Evolutionary conservation across 2,888 invertebrate species (phyloP), one percentile per base, ranked within the genome.

Genomic region (Dynastes hyllus): DNA sequence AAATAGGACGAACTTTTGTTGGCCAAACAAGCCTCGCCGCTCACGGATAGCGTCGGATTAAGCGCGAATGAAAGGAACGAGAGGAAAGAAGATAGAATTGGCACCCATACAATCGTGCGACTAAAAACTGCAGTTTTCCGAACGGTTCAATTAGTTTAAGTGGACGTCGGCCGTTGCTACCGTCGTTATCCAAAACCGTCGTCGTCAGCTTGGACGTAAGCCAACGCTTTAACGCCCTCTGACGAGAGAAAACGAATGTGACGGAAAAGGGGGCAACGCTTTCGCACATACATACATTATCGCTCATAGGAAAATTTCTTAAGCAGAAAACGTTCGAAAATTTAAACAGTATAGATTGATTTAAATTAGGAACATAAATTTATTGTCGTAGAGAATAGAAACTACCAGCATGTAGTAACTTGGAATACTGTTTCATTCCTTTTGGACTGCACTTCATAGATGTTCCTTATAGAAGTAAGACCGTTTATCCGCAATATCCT

Each of bases 81-180:
- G 55, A 58, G 6, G 9, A 9, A 58, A 22, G 5, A 22, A 4
- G 27, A 69, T 13, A 13, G 27, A 29, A 69, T 50, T 13, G 27
- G 13, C 9, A 6, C 29, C 69, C 50, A 4, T 5, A 69, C 50
- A 51, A 13, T 29, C 5, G 51, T 2, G 13, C 29, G 27, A 45
- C 45, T 13, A 61, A 50, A 45, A 61, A 61, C 61, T 75, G 27
- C 63, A 75, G 45, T 61, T 69, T 66, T 51, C 32, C 67, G 67
- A 55, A 77, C 32, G 45, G 67, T 58, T 77, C 67, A 77, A 77
- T 77, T 77, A 69, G 67, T 45, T 50, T 67, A 69, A 77, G 67
- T 77, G 58, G 67, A 67, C 58, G 53, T 51, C 37, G 66, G 55
- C 9, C 67, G 77, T 32, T 53, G 77, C 45, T 45, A 11, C 55